These are phyloP conservation scores for Clusia tigrina DNA, from an alignment of 2,888 invertebrate species.

Conservation along the genomic window DNA sequence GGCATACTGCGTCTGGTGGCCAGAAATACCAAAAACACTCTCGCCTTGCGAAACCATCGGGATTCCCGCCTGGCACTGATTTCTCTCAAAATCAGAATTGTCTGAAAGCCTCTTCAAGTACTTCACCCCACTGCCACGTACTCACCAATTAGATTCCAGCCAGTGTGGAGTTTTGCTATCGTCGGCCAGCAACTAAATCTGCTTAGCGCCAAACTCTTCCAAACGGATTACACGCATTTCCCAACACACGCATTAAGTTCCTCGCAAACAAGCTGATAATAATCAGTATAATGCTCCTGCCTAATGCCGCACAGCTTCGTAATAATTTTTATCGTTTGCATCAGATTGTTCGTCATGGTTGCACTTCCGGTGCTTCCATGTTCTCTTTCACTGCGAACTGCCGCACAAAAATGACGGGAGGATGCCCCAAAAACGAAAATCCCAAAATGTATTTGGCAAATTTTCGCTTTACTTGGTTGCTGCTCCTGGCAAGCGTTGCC, in stretches of 20 bases:
- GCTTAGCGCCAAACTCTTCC: neutral
- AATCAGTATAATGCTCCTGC: neutral
- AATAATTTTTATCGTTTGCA: slow-evolving; percentile 16
- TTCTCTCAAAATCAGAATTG: no score
- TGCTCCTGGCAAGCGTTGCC: neutral
- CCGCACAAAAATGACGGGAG: slow-evolving; percentile 8
- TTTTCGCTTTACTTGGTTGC: neutral
- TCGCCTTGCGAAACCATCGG: no score
- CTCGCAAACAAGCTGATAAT: neutral
- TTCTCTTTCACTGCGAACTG: slow-evolving; percentile 19
- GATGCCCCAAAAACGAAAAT: slow-evolving; percentile 4
- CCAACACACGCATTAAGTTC: slow-evolving; percentile 4
- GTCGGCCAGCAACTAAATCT: no score
- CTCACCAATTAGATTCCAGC: no score
- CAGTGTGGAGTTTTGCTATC: no score
- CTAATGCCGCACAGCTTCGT: neutral
- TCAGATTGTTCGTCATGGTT: slow-evolving; percentile 54
- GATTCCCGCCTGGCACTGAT: no score
- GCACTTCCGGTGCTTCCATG: slow-evolving; percentile 40
- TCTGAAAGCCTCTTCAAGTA: no score
- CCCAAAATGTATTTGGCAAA: neutral
- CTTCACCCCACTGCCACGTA: no score
- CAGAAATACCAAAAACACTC: no score
- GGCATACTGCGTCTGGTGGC: no score
- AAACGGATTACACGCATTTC: slow-evolving; percentile 6